Base-by-base conservation (phyloP, 2,797 vertebrate species). In the Thalassophryne amazonica region DNA sequence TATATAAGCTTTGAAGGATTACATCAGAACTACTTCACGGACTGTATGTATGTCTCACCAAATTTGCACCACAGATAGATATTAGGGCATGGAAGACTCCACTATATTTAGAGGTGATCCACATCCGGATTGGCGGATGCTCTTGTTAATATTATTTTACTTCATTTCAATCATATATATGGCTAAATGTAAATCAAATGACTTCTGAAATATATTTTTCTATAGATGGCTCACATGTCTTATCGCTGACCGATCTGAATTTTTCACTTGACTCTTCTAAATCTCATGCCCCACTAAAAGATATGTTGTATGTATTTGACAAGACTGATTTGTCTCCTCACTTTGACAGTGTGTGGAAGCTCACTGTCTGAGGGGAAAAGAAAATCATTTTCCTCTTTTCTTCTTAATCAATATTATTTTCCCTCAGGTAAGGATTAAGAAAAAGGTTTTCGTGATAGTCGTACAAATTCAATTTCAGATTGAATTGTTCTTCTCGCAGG, bases 341-440 rank as follows among this genome's bases (percentile, higher is more conserved):
- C 38, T 56, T 38, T 42, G 48, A 54, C 34, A 63, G 70, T 40
- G 60, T 68, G 60, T 58, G 59, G 61, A 60, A 67, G 63, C 52
- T 68, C 72, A 63, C 40, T 53, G 63, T 61, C 49, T 62, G 37
- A 80, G 62, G 41, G 37, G 42, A 41, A 65, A 56, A 68, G 58
- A 78, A 76, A 78, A 85, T 69, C 50, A 69, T 59, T 77, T 76
- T 69, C 50, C 81, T 84, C 75, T 69, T 84, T 85, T 80, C 60
- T 67, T 73, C 73, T 77, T 86, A 86, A 88, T 90, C 88, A 87
- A 89, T 88, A 86, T 86, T 83, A 64, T 60, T 81, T 80, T 55
- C 72, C 86, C 84, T 78, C 65, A 60, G 83, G 85, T 80, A 64
- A 77, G 83, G 81, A 83, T 88, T 85, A 88, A 83, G 67, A 81